Evolutionary conservation across 1,140 invertebrate genomes (phyloP), one percentile per base, ranked within the genome.

Genomic region (Hyles euphorbiae): DNA sequence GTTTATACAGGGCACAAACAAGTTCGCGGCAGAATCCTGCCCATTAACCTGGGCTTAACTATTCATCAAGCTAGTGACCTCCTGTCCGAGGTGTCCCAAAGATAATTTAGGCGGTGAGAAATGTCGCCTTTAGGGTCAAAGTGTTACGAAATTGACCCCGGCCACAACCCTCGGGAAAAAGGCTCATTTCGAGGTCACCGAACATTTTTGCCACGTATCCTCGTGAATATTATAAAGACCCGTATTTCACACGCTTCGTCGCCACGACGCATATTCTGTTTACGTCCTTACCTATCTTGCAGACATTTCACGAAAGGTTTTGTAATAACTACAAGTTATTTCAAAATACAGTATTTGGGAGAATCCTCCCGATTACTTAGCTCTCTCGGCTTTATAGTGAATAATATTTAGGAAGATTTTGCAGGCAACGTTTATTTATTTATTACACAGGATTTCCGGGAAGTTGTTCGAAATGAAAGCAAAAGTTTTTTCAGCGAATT

Each of bases 201-300:
- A 70, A 68, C 66, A 79, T 79, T 79, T 72, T 74, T 34, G 64
- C 55, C 65, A 61, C 62, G 56, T 66, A 63, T 65, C 63, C 61
- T 69, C 64, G 65, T 79, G 71, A 75, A 79, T 81, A 83, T 78
- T 76, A 76, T 70, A 76, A 71, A 60, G 71, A 71, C 54, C 58
- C 63, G 66, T 64, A 67, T 60, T 77, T 78, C 76, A 75, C 74
- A 74, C 74, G 66, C 72, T 64, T 63, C 12, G 63, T 51, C 60
- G 72, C 60, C 61, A 73, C 63, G 67, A 65, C 65, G 74, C 78
- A 74, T 68, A 63, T 68, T 74, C 57, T 62, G 56, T 63, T 67
- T 66, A 60, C 60, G 54, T 51, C 59, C 60, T 68, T 58, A 70
- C 62, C 67, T 74, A 76, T 76, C 74, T 72, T 72, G 65, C 65